Base-by-base conservation (phyloP, 1,140 invertebrate genomes). In the Oreohelix idahoensis region DNA sequence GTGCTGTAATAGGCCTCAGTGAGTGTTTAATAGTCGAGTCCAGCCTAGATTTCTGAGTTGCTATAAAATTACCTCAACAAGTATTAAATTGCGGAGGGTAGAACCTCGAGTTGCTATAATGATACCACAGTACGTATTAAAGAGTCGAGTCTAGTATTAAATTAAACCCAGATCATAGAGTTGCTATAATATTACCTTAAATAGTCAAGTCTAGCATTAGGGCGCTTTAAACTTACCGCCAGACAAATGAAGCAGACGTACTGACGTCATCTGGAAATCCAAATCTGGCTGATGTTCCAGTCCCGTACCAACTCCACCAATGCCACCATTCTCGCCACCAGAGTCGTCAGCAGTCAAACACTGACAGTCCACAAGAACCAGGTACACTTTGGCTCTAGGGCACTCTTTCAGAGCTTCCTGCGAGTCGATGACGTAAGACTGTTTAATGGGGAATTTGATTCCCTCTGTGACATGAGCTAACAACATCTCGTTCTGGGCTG, bases 301-400 rank as follows among this genome's bases (percentile, higher is more conserved):
- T 29, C 63, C 5, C 5, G 20, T 35, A 10, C 17, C 63, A 32
- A 1, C 29, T 32, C 17, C n/a, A 13, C 29, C 29, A 32, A 17
- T 35, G 8, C 29, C 63, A 66, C 63, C 63, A 66, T 29, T 35
- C 8, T 5, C n/a, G 63, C 29, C 32, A 15, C 53, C 53, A 58
- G 23, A 4, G 26, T 58, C 23, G 53, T 58, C 53, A 58, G 15
- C 2, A 20, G 4, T 58, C 23, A 58, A 58, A 58, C 53, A 23
- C 29, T 32, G 63, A 66, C 63, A 84, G 45, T 90, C 87, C 11
- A 85, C 85, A 23, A 90, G 79, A 0, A 89, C 83, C n/a, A 90
- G 77, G 75, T 86, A 90, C 39, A 89, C 78, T 74, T 88, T 88
- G 17, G 85, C 83, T 26, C 84, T 78, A 10, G 89, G 89, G 29